A percentile compares a stretch with the other conserved stretches of the same genome.
These are phyloP conservation scores for Pangasianodon gigas DNA, from an alignment of 2,113 vertebrate species.

Conservation along the genomic window DNA sequence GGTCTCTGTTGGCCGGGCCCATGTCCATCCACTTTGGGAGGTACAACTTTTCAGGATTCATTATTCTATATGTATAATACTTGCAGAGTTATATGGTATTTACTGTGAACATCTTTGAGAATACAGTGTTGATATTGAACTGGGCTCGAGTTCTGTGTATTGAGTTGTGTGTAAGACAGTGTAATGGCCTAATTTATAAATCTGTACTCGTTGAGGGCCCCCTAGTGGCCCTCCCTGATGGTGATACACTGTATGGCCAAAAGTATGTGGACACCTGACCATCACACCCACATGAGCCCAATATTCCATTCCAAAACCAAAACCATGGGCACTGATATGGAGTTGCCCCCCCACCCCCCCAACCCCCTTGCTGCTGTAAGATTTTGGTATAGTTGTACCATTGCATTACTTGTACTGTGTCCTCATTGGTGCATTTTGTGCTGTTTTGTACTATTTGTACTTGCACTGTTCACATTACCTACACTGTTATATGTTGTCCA, in stretches of 20 bases:
- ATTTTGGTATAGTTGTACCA: too few species aligned
- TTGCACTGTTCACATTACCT: background rate
- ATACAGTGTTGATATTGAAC: background rate
- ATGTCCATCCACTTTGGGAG: conserved; percentile 84
- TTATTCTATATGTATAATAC: background rate
- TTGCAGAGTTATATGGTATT: background rate
- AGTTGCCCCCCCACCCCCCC: too few species aligned
- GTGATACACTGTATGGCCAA: background rate
- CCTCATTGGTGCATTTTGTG: background rate
- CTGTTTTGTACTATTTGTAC: background rate
- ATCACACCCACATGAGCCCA: background rate
- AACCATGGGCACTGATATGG: too few species aligned
- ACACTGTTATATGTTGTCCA: background rate
- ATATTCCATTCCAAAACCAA: background rate
- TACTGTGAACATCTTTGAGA: background rate
- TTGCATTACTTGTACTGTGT: background rate
- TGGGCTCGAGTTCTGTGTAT: background rate
- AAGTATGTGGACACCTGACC: background rate
- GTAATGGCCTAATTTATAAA: background rate
- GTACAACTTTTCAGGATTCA: conserved; percentile 62
- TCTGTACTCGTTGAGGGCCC: background rate
- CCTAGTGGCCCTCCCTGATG: background rate
- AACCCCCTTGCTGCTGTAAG: too few species aligned
- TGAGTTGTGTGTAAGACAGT: background rate
- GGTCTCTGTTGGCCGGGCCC: conserved; percentile 82